Base-by-base conservation (phyloP, 1,140 invertebrate genomes). In the Doryteuthis pealeii region DNA sequence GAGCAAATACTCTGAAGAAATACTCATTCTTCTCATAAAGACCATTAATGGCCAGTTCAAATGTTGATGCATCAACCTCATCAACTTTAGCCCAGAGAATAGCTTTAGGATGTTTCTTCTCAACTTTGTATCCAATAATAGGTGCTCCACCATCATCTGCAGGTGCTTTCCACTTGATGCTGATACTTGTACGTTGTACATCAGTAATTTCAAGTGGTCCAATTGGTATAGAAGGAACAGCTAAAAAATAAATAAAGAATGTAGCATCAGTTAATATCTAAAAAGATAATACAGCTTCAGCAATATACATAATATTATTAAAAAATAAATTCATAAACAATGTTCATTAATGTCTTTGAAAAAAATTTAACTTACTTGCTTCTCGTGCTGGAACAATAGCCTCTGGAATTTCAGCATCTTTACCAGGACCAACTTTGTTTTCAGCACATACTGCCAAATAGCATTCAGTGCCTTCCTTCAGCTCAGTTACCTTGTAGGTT, bases 391-490 rank as follows among this genome's bases (percentile, higher is more conserved):
- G 95, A 83, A 93, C 93, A 76, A 98, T 93, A 83, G 96, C 94
- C 15, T 97, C 89, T 22, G 95, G 94, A 12, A 94, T 97, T 30
- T 92, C 88, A 75, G 92, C 93, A 0, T 96, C 96, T 87, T 98
- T 95, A 73, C 96, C 94, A 75, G 92, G 94, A 30, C 98, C 98
- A 83, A 98, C 98, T 68, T 97, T 95, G 88, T 99, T 99, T 31
- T 95, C 95, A 22, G 97, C 97, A 91, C 95, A 94, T 3, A 99
- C 92, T 75, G 96, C 91, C 90, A 99, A 99, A 80, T 96, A 91
- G 84, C 98, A 99, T 22, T 94, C 92, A 77, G 91, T 95, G 87
- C 98, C 96, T 2, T 91, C 93, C 6, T 26, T 28, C 14, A 99
- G 87, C 79, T 94, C 93, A 72, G 96, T 94, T 30, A 82, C 79